phyloP scores from a whole-genome alignment of 2,113 vertebrate genomes.

The Aptenodytes forsteri region DNA sequence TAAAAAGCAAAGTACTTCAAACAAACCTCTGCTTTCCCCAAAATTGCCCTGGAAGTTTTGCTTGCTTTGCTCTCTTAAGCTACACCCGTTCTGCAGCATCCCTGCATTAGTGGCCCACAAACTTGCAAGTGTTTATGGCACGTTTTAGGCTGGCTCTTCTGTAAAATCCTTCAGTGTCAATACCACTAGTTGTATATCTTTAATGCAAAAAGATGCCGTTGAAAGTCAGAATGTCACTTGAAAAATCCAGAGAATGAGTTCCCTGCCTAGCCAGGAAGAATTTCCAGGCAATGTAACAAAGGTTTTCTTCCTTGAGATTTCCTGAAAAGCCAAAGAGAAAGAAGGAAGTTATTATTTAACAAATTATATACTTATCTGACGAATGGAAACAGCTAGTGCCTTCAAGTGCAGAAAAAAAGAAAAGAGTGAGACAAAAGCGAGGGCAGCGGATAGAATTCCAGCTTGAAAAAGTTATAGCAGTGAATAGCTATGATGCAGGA shows the following conservation, averaged over 20 bases:
- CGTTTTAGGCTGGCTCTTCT: neutral
- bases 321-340: neutral
- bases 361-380: neutral
- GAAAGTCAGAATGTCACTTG: neutral
- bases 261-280: neutral
- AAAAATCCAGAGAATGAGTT: neutral
- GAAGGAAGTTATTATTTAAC: neutral
- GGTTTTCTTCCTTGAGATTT: neutral
- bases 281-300: neutral
- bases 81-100: accelerated
- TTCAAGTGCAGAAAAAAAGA: neutral
- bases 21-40: neutral
- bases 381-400: neutral
- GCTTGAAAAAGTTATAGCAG: neutral
- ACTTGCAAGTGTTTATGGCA: accelerated
- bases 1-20: neutral
- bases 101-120: accelerated
- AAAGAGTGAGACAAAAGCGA: neutral
- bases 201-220: neutral
- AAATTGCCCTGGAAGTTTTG: neutral
- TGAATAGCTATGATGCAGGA: neutral
- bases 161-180: neutral
- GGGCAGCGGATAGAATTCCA: neutral
- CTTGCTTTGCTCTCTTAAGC: neutral
- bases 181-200: neutral